Percentiles rank a stretch among this genome's conserved stretches.
Evolutionary conservation across 2,797 vertebrate genomes (phyloP).

Genomic region (Centropyge bicolor): DNA sequence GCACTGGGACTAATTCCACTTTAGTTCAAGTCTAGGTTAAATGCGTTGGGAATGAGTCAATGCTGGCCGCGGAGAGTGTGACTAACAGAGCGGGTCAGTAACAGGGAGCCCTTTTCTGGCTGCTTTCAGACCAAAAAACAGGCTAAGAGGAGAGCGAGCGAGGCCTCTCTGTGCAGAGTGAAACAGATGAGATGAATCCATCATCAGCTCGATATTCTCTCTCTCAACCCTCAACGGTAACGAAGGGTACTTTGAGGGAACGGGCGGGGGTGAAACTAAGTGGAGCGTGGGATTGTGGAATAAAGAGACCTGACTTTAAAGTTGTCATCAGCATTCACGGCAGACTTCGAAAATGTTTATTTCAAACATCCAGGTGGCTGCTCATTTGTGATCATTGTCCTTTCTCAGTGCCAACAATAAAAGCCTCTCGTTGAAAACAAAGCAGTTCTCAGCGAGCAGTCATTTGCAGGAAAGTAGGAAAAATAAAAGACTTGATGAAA

Average conservation of each 20-base stretch:
- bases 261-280: conserved; percentile 52
- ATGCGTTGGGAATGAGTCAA: conserved; percentile 89
- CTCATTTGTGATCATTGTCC: conserved; percentile 2
- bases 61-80: conserved; percentile 87
- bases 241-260: conserved; percentile 56
- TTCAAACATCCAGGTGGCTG: conserved; percentile 40
- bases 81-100: conserved; percentile 89
- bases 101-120: conserved; percentile 79
- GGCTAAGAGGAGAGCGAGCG: conserved; percentile 43
- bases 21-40: conserved; percentile 90
- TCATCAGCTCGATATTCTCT: conserved; percentile 74
- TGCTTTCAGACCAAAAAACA: conserved; percentile 74
- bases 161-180: conserved; percentile 60
- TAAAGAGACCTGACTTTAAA: conserved; percentile 54
- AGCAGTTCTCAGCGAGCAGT: neutral
- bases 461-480: neutral
- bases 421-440: neutral
- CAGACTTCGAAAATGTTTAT: conserved; percentile 40
- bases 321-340: conserved; percentile 43
- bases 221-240: conserved; percentile 58
- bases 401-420: neutral
- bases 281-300: conserved; percentile 60
- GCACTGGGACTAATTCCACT: conserved; percentile 88
- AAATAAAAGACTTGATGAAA: conserved; percentile 1
- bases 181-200: conserved; percentile 81